These are phyloP conservation scores for Timema podura DNA, from an alignment of 2,888 invertebrate genomes.

Conservation along the genomic window DNA sequence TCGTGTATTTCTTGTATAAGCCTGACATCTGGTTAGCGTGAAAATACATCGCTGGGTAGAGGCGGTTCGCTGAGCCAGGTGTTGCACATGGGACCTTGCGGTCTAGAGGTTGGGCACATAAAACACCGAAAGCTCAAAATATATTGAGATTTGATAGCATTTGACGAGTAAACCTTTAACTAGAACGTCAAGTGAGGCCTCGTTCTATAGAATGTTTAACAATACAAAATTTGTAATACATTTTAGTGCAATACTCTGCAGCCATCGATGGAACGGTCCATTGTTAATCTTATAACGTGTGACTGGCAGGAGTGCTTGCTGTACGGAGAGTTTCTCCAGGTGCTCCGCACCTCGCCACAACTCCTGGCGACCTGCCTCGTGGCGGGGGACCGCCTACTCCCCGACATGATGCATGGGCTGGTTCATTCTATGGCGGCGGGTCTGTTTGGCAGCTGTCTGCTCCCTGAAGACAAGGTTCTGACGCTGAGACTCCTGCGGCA, in stretches of 20 bases:
- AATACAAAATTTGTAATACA: neutral
- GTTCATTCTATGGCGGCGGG: constrained; percentile 59
- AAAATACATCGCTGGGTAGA: no score
- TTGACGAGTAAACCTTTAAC: neutral
- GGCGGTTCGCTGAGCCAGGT: neutral
- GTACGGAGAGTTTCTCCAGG: constrained; percentile 65
- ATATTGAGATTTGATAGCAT: neutral
- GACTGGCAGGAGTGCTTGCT: constrained; percentile 51
- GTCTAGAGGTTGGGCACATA: neutral
- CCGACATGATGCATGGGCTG: constrained; percentile 47
- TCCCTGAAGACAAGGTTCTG: constrained; percentile 69
- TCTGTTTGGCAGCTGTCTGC: constrained; percentile 67
- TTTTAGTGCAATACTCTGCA: no score
- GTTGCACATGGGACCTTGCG: neutral
- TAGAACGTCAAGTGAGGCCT: neutral
- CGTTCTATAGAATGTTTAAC: constrained; percentile 13
- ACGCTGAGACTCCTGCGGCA: constrained; percentile 61
- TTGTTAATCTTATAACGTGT: constrained; percentile 17
- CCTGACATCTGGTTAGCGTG: no score
- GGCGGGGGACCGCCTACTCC: constrained; percentile 57
- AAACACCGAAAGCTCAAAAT: no score
- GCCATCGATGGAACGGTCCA: neutral
- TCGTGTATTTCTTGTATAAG: no score
- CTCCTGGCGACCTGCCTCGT: constrained; percentile 66
- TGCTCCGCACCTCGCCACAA: constrained; percentile 63